Conservation (phyloP, 2,113 vertebrate genomes). For the Mixornis gularis region DNA sequence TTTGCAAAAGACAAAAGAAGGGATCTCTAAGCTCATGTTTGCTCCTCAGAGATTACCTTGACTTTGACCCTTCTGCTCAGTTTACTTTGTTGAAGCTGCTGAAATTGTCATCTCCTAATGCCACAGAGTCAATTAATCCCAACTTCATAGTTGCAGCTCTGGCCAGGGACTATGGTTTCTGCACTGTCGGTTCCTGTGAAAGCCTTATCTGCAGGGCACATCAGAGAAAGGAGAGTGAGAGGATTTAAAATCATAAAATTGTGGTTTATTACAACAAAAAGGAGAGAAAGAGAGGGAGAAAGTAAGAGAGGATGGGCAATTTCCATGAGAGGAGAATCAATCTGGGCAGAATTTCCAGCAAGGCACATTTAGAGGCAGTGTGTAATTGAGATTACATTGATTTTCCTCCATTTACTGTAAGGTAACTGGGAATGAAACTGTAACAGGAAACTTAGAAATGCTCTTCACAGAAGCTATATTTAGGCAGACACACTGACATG, state of each 20-base stretch:
- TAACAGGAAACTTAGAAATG: constrained; percentile 72
- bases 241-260: background rate
- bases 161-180: background rate
- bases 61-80: constrained; percentile 42
- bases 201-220: background rate
- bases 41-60: constrained; percentile 20
- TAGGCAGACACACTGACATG: constrained; percentile 72
- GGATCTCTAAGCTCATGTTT: background rate
- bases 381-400: constrained; percentile 61
- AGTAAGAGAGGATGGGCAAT: background rate
- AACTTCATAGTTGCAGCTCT: background rate
- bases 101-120: background rate
- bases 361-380: background rate
- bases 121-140: background rate
- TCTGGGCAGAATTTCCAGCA: constrained; percentile 26
- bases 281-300: background rate
- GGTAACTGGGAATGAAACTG: constrained; percentile 58
- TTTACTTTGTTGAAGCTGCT: background rate
- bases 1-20: constrained; percentile 11
- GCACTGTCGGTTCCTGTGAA: background rate
- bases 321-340: background rate
- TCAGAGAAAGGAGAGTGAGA: background rate
- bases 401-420: constrained; percentile 69
- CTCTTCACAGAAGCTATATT: constrained; percentile 71
- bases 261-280: background rate